Evolutionary conservation across 2,113 vertebrate genomes (phyloP), one percentile per base, ranked within the genome.

Genomic region (Hoplias malabaricus): DNA sequence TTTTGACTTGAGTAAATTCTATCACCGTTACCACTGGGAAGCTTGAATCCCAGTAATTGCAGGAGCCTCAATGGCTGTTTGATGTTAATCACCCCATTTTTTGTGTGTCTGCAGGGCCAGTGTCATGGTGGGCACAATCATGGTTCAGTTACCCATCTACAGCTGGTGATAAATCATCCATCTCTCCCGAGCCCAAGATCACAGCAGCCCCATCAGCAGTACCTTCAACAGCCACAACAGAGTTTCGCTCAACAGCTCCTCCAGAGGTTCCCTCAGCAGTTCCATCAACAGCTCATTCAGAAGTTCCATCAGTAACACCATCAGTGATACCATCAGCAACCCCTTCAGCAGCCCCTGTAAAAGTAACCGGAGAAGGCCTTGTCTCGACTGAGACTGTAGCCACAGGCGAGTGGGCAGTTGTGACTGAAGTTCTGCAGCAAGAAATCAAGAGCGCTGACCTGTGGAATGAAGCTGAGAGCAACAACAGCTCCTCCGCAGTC

Each of bases 381-480:
- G 13, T 13, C 1, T 5, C 21, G 46, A 43, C 3, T 12, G 7
- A 10, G 25, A 16, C 61, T 19, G 48, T 25, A 34, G 25, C 59
- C 2, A 14, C 66, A 23, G 76, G 8, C 43, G 68, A 76, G 14
- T 82, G 83, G 83, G 36, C 80, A 19, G 53, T 36, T 6, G 80
- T 84, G 43, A 73, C 78, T 0, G 69, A 77, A 34, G 57, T n/a
- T 16, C n/a, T 57, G 0, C 53, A 31, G 23, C 59, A 72, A 33
- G 73, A 29, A 46, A 38, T 5, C 14, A 10, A 33, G 40, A 59
- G 14, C 40, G 2, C 50, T 67, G 62, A 42, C 40, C 13, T 12
- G 11, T 21, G 31, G 21, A 38, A 21, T 21, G 63, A 74, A 16
- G n/a, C 27, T 12, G 38, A 50, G 29, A 19, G 9, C 33, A 53